Conservation (phyloP, 1,140 invertebrate species). For the Dendrolimus kikuchii region DNA sequence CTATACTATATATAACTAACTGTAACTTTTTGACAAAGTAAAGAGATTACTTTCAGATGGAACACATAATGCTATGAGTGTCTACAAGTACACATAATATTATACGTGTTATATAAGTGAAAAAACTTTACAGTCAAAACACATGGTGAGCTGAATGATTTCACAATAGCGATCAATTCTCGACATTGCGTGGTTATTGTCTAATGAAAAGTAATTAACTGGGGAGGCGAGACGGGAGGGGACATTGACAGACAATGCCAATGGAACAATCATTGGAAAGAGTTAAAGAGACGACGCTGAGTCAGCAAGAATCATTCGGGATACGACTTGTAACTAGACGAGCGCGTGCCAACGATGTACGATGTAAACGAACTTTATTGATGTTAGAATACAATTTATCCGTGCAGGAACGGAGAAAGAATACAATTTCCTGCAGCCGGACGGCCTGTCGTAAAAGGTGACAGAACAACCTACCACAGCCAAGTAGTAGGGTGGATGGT, state of each 20-base stretch:
- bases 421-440: no score
- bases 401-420: no score
- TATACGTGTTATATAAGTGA: neutral
- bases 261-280: slow-evolving; percentile 61
- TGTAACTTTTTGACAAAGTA: no score
- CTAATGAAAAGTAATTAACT: slow-evolving; percentile 71
- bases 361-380: slow-evolving; percentile 11
- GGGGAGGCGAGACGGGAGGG: slow-evolving; percentile 18
- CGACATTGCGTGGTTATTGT: slow-evolving; percentile 45
- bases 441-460: no score
- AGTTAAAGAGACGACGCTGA: slow-evolving; percentile 64
- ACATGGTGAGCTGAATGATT: slow-evolving; percentile 12
- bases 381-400: no score
- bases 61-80: no score
- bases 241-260: slow-evolving; percentile 61
- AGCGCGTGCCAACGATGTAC: slow-evolving; percentile 14
- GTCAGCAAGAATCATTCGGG: slow-evolving; percentile 50
- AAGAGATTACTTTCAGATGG: no score
- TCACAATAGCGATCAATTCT: slow-evolving; percentile 25
- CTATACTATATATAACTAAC: no score
- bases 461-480: no score
- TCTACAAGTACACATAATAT: no score
- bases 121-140: neutral
- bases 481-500: no score
- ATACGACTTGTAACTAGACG: slow-evolving; percentile 40